Evolutionary conservation across 2,113 vertebrate species (phyloP).

Genomic region (human): DNA sequence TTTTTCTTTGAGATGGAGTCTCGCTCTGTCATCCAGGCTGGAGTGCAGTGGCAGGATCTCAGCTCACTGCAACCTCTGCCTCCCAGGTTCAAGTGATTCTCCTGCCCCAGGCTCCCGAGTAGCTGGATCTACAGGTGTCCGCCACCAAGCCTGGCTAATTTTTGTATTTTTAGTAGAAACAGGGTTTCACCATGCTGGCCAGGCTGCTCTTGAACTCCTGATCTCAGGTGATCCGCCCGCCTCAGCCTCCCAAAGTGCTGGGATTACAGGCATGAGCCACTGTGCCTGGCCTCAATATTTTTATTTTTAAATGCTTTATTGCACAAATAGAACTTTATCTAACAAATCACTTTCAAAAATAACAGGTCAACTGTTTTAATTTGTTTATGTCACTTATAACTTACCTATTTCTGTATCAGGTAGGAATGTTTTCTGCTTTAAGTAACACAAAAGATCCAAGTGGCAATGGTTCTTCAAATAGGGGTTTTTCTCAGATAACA

Average conservation of each 20-base stretch:
- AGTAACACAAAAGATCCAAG: conserved; percentile 1
- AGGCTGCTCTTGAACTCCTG: too few species aligned
- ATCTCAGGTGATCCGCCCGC: too few species aligned
- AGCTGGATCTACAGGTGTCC: too few species aligned
- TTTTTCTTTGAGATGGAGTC: background rate
- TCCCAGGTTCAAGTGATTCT: background rate
- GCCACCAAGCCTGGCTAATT: too few species aligned
- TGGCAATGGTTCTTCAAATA: background rate
- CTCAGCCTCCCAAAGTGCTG: too few species aligned
- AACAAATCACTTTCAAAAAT: background rate
- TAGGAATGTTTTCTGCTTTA: background rate
- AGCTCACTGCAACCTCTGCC: background rate
- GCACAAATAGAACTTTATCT: background rate
- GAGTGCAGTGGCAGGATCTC: too few species aligned
- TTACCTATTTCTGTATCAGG: background rate
- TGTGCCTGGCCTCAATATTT: background rate
- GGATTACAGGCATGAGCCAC: too few species aligned
- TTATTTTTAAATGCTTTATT: background rate
- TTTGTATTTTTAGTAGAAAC: too few species aligned
- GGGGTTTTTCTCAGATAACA: background rate
- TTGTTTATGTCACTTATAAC: conserved; percentile 10
- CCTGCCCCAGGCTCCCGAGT: background rate
- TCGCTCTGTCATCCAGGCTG: background rate
- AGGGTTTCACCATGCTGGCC: too few species aligned
- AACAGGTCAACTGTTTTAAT: background rate